Conservation (phyloP, 2,888 invertebrate species). For the Heteromyza rotundicornis region DNA sequence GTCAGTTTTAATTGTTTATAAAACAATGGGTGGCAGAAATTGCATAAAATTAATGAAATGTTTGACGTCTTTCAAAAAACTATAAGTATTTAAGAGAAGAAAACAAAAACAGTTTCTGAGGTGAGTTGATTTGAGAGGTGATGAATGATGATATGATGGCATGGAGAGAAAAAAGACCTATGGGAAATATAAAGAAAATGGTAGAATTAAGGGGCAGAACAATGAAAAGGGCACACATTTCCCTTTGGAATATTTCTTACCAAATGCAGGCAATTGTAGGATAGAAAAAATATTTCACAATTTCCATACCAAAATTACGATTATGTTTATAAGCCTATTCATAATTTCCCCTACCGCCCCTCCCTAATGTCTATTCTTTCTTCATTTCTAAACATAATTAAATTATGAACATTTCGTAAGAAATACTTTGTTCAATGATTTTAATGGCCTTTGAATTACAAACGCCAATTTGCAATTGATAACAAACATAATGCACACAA, state of each 20-base stretch:
- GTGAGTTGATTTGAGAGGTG: not conserved
- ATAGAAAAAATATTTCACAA: too few relatives aligned
- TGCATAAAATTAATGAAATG: constrained; percentile 42
- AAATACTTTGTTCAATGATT: constrained; percentile 15
- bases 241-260: too few relatives aligned
- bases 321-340: too few relatives aligned
- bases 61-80: too few relatives aligned
- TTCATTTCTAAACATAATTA: constrained; percentile 40
- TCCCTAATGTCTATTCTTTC: not conserved
- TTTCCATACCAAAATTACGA: too few relatives aligned
- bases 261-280: too few relatives aligned
- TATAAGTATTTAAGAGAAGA: too few relatives aligned
- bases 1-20: constrained; percentile 52
- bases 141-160: constrained; percentile 33
- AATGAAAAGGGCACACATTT: too few relatives aligned
- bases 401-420: constrained; percentile 47
- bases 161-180: constrained; percentile 4
- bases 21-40: constrained; percentile 57
- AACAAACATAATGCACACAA: not conserved
- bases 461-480: constrained; percentile 5
- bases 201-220: too few relatives aligned
- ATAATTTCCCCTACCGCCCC: not conserved
- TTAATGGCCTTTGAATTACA: not conserved
- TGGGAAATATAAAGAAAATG: too few relatives aligned
- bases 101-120: too few relatives aligned